phyloP scores from a whole-genome alignment of 2,888 invertebrate species.

The Lamellibrachia columna region DNA sequence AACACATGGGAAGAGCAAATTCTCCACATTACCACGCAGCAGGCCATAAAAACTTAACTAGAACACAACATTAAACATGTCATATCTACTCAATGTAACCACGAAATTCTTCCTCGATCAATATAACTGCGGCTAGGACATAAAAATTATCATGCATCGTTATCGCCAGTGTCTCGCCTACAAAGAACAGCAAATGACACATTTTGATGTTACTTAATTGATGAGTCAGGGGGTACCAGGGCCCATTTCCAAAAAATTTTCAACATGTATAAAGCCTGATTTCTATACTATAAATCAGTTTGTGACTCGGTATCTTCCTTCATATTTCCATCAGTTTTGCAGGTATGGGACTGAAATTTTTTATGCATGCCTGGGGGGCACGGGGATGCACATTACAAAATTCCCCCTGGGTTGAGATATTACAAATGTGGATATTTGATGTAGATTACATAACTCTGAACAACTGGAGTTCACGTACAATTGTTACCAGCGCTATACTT shows the following conservation, averaged over 20 bases:
- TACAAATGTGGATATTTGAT: too few species aligned
- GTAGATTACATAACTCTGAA: too few species aligned
- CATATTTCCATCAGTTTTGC: background rate
- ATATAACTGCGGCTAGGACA: background rate
- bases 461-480: too few species aligned
- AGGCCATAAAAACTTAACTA: background rate
- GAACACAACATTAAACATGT: background rate
- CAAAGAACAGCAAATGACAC: background rate
- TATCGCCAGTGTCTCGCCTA: background rate
- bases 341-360: too few species aligned
- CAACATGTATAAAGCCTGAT: background rate
- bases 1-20: too few species aligned
- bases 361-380: too few species aligned
- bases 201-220: background rate
- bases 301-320: background rate
- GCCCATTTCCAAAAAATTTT: background rate
- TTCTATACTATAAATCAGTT: background rate
- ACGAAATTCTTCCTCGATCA: background rate
- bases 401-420: too few species aligned
- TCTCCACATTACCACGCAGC: background rate
- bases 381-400: too few species aligned
- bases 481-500: too few species aligned
- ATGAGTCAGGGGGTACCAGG: background rate
- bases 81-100: background rate
- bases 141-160: background rate